Evolutionary conservation across 2,113 vertebrate species (phyloP), one percentile per base, ranked within the genome.

Genomic region (Chionomys nivalis): DNA sequence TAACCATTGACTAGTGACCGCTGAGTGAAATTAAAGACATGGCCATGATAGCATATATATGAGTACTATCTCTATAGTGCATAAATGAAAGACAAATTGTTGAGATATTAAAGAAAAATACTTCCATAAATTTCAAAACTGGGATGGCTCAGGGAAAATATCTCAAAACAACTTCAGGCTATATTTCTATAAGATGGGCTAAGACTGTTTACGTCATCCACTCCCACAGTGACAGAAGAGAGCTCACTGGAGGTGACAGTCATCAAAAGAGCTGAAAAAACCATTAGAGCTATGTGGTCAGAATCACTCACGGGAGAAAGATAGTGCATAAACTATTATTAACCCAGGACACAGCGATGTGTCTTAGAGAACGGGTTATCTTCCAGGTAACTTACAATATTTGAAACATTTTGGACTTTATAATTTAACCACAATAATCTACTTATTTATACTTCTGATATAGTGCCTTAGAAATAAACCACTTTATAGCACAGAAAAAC

Each of bases 171-270:
- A 47, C 42, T 47, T 24, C 2, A 96, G 79, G 93, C 28, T 85
- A 70, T 58, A 95, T 89, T 90, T 89, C 39, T 89, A 47, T 58
- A 55, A n/a, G 61, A 14, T n/a, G 52, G 88, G 78, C 87, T 52
- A 87, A 94, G 21, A 92, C 93, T 97, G 83, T 96, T 97, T 89
- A 77, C 39, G 88, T 91, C 49, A 63, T 91, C 97, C 78, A 93
- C 44, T 96, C 90, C 85, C 96, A 24, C 42, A 83, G 36, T 91
- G 83, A 95, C 5, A 97, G 92, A 28, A 28, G n/a, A 28, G n/a
- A 90, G 58, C 63, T 96, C 63, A 91, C 65, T 86, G 95, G 42
- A 95, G 63, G 55, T 89, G 96, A 93, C 82, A 11, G 28, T 96
- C 96, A 97, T 94, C 96, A 79, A 96, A 82, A 92, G 44, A 89